Evolutionary conservation across 2,113 vertebrate genomes (phyloP).

Genomic region (Thamnophis sirtalis): DNA sequence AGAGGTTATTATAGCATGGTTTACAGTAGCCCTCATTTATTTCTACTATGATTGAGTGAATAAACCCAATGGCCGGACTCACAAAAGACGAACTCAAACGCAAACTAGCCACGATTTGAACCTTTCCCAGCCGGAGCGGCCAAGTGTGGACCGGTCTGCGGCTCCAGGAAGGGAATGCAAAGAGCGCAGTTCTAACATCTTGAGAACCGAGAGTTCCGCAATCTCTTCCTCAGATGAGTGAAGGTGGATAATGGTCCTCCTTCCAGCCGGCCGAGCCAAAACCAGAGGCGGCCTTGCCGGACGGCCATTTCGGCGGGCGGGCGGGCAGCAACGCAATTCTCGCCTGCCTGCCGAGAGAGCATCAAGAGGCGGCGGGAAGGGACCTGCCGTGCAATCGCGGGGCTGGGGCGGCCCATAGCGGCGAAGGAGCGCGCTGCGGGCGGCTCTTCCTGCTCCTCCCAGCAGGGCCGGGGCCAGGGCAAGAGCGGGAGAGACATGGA

Average conservation of each 20-base stretch:
- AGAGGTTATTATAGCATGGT: background rate
- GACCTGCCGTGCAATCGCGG: background rate
- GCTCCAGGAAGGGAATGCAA: background rate
- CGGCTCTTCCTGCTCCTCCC: background rate
- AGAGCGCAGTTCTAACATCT: background rate
- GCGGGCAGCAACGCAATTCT: background rate
- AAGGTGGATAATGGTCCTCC: background rate
- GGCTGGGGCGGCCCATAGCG: slow-evolving; percentile 19
- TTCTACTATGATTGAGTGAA: background rate
- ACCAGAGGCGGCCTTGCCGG: too few species aligned
- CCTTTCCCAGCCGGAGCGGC: background rate
- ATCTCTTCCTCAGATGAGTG: background rate
- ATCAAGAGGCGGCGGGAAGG: background rate
- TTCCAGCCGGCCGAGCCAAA: background rate
- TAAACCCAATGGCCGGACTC: background rate
- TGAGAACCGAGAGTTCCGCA: background rate
- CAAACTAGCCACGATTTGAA: background rate
- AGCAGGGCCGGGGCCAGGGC: background rate
- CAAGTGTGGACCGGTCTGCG: background rate
- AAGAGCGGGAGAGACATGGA: background rate
- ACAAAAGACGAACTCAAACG: background rate
- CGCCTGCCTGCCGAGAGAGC: background rate
- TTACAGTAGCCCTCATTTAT: background rate
- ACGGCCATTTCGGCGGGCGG: rapidly evolving
- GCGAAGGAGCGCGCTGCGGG: background rate